Conservation (phyloP, 2,888 invertebrate species). For the Subacronicta megacephala region DNA sequence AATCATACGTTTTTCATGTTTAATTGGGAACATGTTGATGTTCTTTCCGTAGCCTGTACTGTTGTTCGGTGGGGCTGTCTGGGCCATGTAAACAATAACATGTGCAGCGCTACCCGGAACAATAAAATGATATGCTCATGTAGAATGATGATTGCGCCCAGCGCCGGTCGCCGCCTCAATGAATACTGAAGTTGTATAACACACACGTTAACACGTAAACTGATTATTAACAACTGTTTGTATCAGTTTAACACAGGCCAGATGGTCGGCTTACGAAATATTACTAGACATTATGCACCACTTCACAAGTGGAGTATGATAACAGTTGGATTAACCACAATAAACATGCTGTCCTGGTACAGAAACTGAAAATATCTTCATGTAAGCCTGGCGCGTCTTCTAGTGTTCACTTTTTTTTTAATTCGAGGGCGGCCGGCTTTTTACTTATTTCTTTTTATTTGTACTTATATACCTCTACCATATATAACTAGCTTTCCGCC, state of each 20-base stretch:
- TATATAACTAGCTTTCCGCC: too few relatives aligned
- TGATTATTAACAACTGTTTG: slow-evolving; percentile 30
- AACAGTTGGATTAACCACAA: slow-evolving; percentile 1
- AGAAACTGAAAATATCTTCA: too few relatives aligned
- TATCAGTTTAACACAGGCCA: slow-evolving; percentile 19
- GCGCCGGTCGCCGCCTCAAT: not conserved
- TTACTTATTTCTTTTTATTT: too few relatives aligned
- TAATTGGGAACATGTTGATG: slow-evolving; percentile 2
- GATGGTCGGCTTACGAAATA: slow-evolving; percentile 25
- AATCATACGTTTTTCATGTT: slow-evolving; percentile 7
- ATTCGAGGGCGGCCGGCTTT: too few relatives aligned
- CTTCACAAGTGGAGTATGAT: slow-evolving; percentile 1
- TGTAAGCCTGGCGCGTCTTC: not conserved
- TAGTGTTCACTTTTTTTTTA: not conserved
- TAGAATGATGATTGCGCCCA: slow-evolving; percentile 10
- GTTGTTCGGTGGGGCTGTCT: not conserved
- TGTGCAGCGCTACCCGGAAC: slow-evolving; percentile 11
- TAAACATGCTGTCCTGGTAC: slow-evolving; percentile 8
- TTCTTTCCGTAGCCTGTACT: not conserved
- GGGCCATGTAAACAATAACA: slow-evolving; percentile 19
- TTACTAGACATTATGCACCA: slow-evolving; percentile 10
- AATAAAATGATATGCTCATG: slow-evolving; percentile 16
- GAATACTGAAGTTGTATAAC: slow-evolving; percentile 12
- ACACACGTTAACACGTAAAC: slow-evolving; percentile 32
- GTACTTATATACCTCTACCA: too few relatives aligned